These are phyloP conservation scores for Podotricha telesiphe DNA, from an alignment of 2,888 invertebrate species.

Conservation along the genomic window DNA sequence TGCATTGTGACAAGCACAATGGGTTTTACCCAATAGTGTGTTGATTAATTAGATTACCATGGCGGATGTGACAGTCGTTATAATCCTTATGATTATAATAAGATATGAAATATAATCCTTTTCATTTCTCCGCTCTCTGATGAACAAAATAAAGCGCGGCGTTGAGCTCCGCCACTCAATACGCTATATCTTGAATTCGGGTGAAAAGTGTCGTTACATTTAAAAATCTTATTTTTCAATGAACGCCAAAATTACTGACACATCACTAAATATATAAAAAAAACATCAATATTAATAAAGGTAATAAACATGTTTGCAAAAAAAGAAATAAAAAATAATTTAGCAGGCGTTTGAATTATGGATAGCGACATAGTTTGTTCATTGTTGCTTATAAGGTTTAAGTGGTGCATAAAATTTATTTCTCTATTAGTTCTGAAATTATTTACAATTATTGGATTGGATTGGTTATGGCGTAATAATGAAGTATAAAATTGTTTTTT, in stretches of 20 bases:
- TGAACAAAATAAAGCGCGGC: no score
- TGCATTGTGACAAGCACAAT: conserved; percentile 13
- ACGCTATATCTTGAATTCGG: no score
- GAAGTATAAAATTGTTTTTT: no score
- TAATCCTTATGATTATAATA: neutral
- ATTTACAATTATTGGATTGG: no score
- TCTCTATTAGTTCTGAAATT: neutral
- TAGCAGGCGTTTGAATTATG: conserved; percentile 10
- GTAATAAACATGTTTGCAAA: neutral
- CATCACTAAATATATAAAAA: no score
- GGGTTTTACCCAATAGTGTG: neutral
- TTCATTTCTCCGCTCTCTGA: no score
- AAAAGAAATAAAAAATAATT: neutral
- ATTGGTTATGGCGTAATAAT: no score
- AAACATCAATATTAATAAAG: conserved; percentile 1
- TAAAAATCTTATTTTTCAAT: no score
- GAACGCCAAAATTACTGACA: no score
- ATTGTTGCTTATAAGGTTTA: conserved; percentile 19
- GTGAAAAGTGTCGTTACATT: no score
- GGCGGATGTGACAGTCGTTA: conserved; percentile 10
- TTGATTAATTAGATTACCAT: conserved; percentile 15
- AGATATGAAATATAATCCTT: no score
- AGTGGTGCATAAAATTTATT: conserved; percentile 20
- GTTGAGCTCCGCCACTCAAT: no score
- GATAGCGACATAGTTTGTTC: conserved; percentile 15